Evolutionary conservation across 2,113 vertebrate genomes (phyloP).

Genomic region (Gila orcuttii): DNA sequence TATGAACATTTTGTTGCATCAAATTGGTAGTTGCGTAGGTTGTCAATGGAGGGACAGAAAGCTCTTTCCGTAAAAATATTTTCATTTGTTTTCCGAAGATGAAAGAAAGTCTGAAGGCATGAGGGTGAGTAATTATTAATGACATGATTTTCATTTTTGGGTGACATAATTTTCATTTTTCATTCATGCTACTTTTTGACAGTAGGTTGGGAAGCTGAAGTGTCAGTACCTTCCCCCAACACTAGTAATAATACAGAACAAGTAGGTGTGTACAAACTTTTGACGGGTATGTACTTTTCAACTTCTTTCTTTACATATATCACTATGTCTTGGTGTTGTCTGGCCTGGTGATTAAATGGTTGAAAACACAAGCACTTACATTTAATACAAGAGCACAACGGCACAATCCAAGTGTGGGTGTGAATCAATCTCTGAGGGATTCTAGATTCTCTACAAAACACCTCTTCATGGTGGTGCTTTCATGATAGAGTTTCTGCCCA

Average conservation of each 20-base stretch:
- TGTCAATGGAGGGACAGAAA: too few relatives aligned
- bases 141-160: too few relatives aligned
- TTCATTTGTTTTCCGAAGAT: too few relatives aligned
- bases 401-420: slow-evolving; percentile 24
- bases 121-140: too few relatives aligned
- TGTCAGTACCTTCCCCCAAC: background rate
- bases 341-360: background rate
- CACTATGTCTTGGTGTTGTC: background rate
- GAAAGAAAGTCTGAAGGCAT: too few relatives aligned
- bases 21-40: too few relatives aligned
- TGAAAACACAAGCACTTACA: slow-evolving; percentile 11
- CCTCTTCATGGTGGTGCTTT: slow-evolving; percentile 1
- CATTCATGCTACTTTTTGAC: background rate
- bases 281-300: background rate
- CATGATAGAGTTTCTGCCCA: slow-evolving; percentile 26
- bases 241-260: background rate
- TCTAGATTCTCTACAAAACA: slow-evolving; percentile 4
- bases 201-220: background rate
- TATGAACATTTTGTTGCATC: too few relatives aligned
- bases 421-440: slow-evolving; percentile 14
- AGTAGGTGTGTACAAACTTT: background rate
- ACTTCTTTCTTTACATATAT: background rate
- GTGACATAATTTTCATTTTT: too few relatives aligned
- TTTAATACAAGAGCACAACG: background rate
- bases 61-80: too few relatives aligned